phyloP scores from a whole-genome alignment of 2,113 vertebrate species.

The Dipodomys merriami region DNA sequence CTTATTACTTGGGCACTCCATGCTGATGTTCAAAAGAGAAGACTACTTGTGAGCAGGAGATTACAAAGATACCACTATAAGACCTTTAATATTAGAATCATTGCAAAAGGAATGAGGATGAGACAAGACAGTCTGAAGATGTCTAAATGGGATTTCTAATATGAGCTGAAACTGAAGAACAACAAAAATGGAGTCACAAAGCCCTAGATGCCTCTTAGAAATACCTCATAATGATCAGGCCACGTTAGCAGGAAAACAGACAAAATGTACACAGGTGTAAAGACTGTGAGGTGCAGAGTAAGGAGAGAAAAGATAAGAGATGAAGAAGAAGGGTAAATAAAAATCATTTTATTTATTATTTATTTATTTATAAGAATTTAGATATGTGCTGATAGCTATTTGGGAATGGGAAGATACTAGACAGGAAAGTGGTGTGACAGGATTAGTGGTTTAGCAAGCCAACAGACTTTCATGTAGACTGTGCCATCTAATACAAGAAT shows the following conservation, averaged over 20 bases:
- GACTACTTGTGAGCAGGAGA: too few species aligned
- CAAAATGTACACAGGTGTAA: neutral
- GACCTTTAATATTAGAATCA: neutral
- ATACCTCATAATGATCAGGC: neutral
- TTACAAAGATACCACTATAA: fast-evolving
- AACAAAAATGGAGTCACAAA: neutral
- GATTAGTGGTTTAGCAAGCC: neutral
- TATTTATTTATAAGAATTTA: neutral
- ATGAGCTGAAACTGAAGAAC: neutral
- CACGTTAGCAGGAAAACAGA: too few species aligned
- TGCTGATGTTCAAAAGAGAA: neutral
- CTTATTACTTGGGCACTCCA: neutral
- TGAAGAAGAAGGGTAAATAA: neutral
- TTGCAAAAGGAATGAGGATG: neutral
- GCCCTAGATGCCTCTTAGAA: neutral
- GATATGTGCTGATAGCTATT: neutral
- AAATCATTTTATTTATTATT: neutral
- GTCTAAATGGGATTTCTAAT: too few species aligned
- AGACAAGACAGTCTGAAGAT: neutral
- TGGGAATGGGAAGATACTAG: neutral
- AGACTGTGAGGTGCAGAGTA: neutral
- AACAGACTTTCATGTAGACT: neutral
- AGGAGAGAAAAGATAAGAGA: neutral
- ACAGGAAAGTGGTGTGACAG: neutral
- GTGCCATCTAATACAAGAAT: too few species aligned